A percentile compares a stretch with the other conserved stretches of the same genome.
Conservation (phyloP, 2,888 invertebrate species). For the Drosophila algonquin region DNA sequence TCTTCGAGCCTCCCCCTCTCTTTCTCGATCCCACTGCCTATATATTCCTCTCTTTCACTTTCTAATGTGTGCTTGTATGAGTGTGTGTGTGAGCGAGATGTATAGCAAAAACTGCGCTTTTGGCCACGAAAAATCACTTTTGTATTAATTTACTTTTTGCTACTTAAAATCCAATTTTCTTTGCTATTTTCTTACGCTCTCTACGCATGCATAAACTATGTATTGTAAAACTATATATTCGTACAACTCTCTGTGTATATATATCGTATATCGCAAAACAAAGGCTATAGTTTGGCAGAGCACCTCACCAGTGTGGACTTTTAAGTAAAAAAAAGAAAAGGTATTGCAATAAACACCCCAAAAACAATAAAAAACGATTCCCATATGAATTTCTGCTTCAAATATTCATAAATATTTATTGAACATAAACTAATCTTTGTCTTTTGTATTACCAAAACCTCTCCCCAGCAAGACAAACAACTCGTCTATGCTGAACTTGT, state of each 20-base stretch:
- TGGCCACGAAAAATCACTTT: neutral
- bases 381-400: slow-evolving; percentile 5
- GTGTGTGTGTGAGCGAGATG: neutral
- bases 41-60: neutral
- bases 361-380: slow-evolving; percentile 6
- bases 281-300: slow-evolving; percentile 81
- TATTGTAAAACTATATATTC: slow-evolving; percentile 34
- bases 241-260: slow-evolving; percentile 35
- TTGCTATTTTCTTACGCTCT: slow-evolving; percentile 61
- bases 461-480: slow-evolving; percentile 85
- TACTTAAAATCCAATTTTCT: slow-evolving; percentile 45
- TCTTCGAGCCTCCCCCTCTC: slow-evolving; percentile 6
- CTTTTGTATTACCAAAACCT: slow-evolving; percentile 14
- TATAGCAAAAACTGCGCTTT: slow-evolving; percentile 5
- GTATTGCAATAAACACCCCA: slow-evolving; percentile 56
- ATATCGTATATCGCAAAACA: slow-evolving; percentile 39
- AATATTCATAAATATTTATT: neutral
- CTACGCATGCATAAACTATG: slow-evolving; percentile 43
- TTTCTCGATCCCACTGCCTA: neutral
- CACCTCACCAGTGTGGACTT: slow-evolving; percentile 81
- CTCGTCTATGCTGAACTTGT: slow-evolving; percentile 91
- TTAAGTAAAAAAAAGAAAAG: slow-evolving; percentile 71
- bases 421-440: slow-evolving; percentile 3
- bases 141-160: slow-evolving; percentile 30
- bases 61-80: neutral